These are phyloP conservation scores for Mastacembelus armatus DNA, from an alignment of 2,797 vertebrate genomes.

Conservation along the genomic window DNA sequence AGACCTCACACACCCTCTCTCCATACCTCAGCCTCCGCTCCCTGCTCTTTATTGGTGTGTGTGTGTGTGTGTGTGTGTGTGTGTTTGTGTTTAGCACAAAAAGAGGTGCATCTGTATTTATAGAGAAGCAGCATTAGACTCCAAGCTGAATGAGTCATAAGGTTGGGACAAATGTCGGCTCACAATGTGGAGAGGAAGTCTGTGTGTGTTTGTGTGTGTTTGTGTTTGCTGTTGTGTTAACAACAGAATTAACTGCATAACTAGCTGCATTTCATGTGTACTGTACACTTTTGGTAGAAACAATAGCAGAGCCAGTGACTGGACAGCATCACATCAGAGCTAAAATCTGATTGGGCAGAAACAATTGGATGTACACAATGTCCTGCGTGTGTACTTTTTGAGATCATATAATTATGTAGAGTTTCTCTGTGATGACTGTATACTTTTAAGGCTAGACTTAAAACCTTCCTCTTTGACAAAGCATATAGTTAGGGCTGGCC, in stretches of 20 bases:
- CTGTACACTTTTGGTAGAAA: slow-evolving; percentile 6
- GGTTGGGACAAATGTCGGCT: slow-evolving; percentile 46
- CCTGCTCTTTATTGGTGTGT: background rate
- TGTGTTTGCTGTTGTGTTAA: slow-evolving; percentile 16
- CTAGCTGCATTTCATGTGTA: background rate
- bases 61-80: slow-evolving; percentile 3
- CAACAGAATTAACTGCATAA: slow-evolving; percentile 21
- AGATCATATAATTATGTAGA: background rate
- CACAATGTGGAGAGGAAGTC: slow-evolving; percentile 30
- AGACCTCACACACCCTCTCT: slow-evolving; percentile 1
- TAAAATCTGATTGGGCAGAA: slow-evolving; percentile 10
- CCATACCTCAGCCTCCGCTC: background rate
- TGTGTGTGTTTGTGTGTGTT: slow-evolving; percentile 32
- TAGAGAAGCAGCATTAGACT: slow-evolving; percentile 40
- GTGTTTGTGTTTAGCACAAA: slow-evolving; percentile 19
- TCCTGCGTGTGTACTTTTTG: background rate
- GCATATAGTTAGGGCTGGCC: no score
- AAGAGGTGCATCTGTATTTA: slow-evolving; percentile 35
- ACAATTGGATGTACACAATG: background rate
- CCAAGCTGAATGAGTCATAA: slow-evolving; percentile 57
- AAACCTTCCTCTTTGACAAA: no score
- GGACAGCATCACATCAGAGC: background rate
- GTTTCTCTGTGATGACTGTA: no score
- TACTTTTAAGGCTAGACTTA: no score
- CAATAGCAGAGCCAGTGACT: slow-evolving; percentile 14